These are phyloP conservation scores for Chelonus formosanus DNA, from an alignment of 2,888 invertebrate genomes.

Conservation along the genomic window DNA sequence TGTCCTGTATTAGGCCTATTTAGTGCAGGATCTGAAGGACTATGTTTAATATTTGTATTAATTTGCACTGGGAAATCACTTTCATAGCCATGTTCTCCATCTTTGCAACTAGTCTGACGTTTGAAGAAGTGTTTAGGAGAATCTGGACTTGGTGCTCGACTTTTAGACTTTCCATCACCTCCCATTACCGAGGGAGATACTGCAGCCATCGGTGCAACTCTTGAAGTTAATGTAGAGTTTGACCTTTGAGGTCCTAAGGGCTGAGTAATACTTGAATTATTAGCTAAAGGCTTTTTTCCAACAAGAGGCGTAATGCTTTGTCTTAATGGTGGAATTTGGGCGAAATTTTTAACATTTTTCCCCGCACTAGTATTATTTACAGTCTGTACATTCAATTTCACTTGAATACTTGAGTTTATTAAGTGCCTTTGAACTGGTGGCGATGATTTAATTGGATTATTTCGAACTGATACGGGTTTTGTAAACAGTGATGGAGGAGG, in stretches of 20 bases:
- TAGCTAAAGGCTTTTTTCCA: constrained; percentile 48
- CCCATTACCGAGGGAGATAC: constrained; percentile 62
- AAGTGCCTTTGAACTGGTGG: constrained; percentile 58
- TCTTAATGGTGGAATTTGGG: constrained; percentile 59
- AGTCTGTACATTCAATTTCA: constrained; percentile 57
- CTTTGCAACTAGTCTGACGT: constrained; percentile 58
- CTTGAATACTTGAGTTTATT: constrained; percentile 60
- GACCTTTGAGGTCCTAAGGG: constrained; percentile 62
- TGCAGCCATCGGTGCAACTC: constrained; percentile 62
- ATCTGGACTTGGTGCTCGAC: constrained; percentile 60
- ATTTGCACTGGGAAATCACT: constrained; percentile 64
- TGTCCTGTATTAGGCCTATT: constrained; percentile 63
- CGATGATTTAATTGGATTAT: constrained; percentile 60
- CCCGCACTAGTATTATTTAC: constrained; percentile 46
- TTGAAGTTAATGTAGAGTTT: constrained; percentile 60
- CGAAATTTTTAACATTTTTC: constrained; percentile 56
- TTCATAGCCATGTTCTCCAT: constrained; percentile 59
- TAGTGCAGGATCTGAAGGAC: constrained; percentile 67
- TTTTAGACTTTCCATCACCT: constrained; percentile 57
- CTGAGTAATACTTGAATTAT: constrained; percentile 39
- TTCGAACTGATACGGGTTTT: constrained; percentile 60
- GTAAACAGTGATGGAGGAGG: constrained; percentile 51
- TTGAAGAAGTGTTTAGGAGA: constrained; percentile 58
- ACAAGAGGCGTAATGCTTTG: constrained; percentile 59
- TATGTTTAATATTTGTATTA: constrained; percentile 65